These are phyloP conservation scores for Phaenicophaeus curvirostris DNA, from an alignment of 2,797 vertebrate species.

Conservation along the genomic window DNA sequence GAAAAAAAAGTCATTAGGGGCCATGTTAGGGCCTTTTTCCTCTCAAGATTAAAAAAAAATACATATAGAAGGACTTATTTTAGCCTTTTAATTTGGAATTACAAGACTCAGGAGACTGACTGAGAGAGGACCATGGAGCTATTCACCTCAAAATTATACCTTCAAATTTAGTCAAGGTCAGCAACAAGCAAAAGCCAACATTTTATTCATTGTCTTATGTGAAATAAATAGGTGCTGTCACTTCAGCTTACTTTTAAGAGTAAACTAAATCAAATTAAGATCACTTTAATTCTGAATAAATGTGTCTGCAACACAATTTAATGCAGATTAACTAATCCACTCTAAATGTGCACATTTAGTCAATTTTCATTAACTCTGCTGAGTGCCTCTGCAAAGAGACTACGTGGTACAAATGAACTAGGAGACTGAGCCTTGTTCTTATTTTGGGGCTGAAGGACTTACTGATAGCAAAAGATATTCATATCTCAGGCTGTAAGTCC, in stretches of 20 bases:
- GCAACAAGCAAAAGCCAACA: neutral
- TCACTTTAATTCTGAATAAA: neutral
- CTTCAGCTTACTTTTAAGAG: neutral
- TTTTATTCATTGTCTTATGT: conserved; percentile 1
- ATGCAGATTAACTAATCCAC: neutral
- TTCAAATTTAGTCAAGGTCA: conserved; percentile 37
- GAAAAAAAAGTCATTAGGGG: neutral
- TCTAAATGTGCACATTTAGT: conserved; percentile 1
- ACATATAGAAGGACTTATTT: neutral
- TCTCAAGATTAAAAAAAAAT: neutral
- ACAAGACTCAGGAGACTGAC: neutral
- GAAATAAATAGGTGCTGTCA: neutral
- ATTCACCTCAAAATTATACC: conserved; percentile 17
- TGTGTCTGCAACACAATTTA: neutral
- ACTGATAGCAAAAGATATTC: neutral
- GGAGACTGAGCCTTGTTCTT: neutral
- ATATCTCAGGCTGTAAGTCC: neutral
- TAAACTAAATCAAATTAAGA: conserved; percentile 37
- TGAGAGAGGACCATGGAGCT: neutral
- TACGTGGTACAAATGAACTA: neutral
- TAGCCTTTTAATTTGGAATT: conserved; percentile 22
- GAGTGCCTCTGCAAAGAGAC: neutral
- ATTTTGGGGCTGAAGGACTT: neutral
- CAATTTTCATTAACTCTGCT: conserved; percentile 33
- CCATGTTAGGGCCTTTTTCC: conserved; percentile 50